Percentiles rank a stretch among this genome's conserved stretches.
Conservation (phyloP, 37 sponge, comb jelly and placozoan genomes). For the Spongia lamella region DNA sequence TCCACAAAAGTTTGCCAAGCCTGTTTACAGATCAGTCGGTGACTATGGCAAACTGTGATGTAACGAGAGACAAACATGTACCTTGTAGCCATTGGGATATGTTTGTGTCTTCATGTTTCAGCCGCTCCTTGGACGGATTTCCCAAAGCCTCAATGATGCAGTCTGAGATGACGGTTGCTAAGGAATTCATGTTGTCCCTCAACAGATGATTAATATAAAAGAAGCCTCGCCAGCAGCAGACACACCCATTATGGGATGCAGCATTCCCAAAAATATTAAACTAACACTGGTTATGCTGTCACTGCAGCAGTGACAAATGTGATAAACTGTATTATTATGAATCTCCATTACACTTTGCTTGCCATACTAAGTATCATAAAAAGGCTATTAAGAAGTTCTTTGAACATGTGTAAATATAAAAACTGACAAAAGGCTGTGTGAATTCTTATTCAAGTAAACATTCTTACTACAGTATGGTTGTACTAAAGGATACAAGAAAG, state of each 20-base stretch:
- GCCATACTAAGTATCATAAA: too few relatives aligned
- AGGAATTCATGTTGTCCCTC: conserved; percentile 5
- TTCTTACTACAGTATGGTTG: not conserved
- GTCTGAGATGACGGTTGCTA: conserved; percentile 29
- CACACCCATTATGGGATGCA: not conserved
- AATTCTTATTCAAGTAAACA: too few relatives aligned
- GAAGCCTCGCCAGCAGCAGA: not conserved
- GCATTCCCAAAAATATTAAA: too few relatives aligned
- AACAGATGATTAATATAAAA: not conserved
- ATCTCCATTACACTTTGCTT: too few relatives aligned
- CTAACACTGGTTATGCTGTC: too few relatives aligned
- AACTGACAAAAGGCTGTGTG: too few relatives aligned
- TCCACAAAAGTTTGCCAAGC: conserved; percentile 90
- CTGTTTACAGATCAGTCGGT: conserved; percentile 17
- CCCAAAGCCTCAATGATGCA: conserved; percentile 96
- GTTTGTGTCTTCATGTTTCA: conserved; percentile 96
- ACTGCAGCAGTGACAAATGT: too few relatives aligned
- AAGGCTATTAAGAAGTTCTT: too few relatives aligned
- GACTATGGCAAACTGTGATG: not conserved
- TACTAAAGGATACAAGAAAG: conserved; percentile 88
- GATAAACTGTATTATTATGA: too few relatives aligned
- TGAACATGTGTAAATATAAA: too few relatives aligned
- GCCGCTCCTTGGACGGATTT: conserved; percentile 84
- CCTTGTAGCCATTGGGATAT: conserved; percentile 95
- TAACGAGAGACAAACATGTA: too few relatives aligned